These are phyloP conservation scores for Diphyllodes magnificus DNA, from an alignment of 2,113 vertebrate species.

Conservation along the genomic window DNA sequence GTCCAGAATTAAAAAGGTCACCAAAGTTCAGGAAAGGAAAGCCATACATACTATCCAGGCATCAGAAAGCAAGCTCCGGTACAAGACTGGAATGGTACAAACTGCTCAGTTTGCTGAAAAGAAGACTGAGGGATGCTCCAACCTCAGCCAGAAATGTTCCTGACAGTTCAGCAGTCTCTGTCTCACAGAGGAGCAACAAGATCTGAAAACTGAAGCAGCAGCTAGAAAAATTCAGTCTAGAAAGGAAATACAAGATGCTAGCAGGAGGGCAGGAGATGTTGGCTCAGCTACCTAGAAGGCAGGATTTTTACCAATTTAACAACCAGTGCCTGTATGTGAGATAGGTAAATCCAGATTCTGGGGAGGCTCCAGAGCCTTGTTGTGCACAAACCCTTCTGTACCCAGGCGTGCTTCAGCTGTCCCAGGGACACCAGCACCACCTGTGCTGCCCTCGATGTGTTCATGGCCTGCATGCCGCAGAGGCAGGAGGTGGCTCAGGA, in stretches of 20 bases:
- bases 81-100: background rate
- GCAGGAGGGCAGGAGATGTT: background rate
- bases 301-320: background rate
- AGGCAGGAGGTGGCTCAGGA: background rate
- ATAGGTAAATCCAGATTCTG: background rate
- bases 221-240: background rate
- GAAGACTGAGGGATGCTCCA: background rate
- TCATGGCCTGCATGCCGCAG: background rate
- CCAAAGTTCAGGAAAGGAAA: background rate
- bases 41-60: background rate
- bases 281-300: background rate
- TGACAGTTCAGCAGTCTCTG: background rate
- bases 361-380: background rate
- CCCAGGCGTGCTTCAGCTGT: background rate
- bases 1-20: background rate
- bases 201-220: background rate
- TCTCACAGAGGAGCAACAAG: background rate
- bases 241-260: background rate
- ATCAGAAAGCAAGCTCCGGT: background rate
- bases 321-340: background rate
- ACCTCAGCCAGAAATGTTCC: background rate
- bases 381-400: background rate
- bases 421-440: background rate
- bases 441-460: accelerated
- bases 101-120: background rate